Base-by-base conservation (phyloP, 1,140 invertebrate genomes). In the Piezodorus guildinii region DNA sequence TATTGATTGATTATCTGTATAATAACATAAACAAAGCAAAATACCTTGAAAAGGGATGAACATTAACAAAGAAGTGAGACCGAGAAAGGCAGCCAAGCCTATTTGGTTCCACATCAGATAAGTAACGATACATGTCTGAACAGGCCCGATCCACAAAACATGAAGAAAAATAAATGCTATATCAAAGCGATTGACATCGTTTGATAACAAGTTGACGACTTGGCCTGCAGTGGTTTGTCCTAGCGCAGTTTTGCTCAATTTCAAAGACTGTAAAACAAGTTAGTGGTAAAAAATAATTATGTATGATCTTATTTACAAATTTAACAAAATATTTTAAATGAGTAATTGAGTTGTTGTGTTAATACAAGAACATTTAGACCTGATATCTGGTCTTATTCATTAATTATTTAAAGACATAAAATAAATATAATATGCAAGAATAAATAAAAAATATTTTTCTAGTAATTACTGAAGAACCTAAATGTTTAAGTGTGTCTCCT, bases 191-290 rank as follows among this genome's bases (percentile, higher is more conserved):
- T 83, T 83, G 56, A 88, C 84, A 73, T 96, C 93, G 74, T 95
- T 96, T 14, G 91, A 92, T 65, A 97, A 78, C 9, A 96, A 78
- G 75, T 96, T 97, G 14, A 96, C 86, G 72, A 96, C 86, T 77
- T 96, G 87, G 12, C 93, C 92, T 44, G 83, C 81, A 3, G 88
- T 89, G 6, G 87, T 90, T 70, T 87, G 79, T 19, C 83, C 82
- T 34, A 94, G 73, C 8, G 88, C 83, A 3, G 79, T 82, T 69
- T 81, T 82, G 64, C 80, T 84, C 39, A 87, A 75, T 2, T 79
- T 77, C 67, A 87, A 75, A 68, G 82, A 78, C 82, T 86, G 72
- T 45, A 78, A 74, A 64, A 71, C 27, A 72, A 49, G 74, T 71
- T 59, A 27, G 27, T 14, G 9, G 8, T 9, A 8, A 59, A 16